Percentiles rank a stretch among this genome's conserved stretches.
Evolutionary conservation across 2,888 invertebrate species (phyloP).

Genomic region (Drosophila peninsularis): DNA sequence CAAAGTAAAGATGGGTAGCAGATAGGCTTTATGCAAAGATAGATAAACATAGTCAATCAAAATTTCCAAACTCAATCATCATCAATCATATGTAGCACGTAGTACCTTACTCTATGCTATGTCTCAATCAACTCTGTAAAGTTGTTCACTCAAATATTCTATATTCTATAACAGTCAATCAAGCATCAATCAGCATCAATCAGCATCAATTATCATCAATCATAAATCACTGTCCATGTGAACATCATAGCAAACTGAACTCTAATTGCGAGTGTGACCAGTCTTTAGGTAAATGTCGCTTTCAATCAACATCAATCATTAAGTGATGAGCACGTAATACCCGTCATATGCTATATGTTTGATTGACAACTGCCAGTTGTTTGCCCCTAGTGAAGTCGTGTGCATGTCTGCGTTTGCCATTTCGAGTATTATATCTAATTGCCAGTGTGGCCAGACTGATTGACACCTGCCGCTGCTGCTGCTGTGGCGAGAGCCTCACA

Average conservation of each 20-base stretch:
- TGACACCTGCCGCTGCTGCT: constrained; percentile 34
- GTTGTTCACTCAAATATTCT: not conserved
- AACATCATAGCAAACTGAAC: not conserved
- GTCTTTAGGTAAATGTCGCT: not conserved
- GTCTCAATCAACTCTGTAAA: not conserved
- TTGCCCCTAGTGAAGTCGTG: not conserved
- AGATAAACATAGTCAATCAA: not conserved
- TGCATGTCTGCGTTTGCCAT: constrained; percentile 2
- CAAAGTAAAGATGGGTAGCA: too few species aligned
- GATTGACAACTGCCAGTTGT: constrained; percentile 7
- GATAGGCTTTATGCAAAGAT: not conserved
- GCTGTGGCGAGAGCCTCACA: not conserved
- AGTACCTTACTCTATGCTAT: not conserved
- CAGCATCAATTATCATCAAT: not conserved
- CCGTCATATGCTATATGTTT: not conserved
- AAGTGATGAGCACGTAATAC: not conserved
- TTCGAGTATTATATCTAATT: constrained; percentile 31
- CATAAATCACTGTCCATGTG: not conserved
- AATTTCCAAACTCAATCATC: not conserved
- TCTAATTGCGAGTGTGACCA: not conserved
- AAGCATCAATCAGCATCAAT: not conserved
- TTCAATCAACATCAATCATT: not conserved
- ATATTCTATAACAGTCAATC: too few species aligned
- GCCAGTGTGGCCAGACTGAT: constrained; percentile 46
- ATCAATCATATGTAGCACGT: not conserved